Percentiles rank a stretch among this genome's conserved stretches.
Conservation (phyloP, 2,797 vertebrate genomes). For the Heterohyrax brucei region DNA sequence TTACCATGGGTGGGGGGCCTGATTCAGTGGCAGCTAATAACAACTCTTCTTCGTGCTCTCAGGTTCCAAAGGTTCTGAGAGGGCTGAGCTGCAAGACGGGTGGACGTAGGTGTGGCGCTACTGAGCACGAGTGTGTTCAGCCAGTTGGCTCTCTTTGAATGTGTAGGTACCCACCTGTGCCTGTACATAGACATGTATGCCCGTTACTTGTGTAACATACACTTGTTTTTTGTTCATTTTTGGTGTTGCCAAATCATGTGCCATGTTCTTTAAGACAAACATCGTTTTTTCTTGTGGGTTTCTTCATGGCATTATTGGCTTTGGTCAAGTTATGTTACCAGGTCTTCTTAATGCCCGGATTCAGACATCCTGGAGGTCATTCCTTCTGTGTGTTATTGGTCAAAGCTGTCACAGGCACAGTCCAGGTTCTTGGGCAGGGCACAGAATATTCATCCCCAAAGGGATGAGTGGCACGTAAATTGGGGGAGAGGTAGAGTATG, state of each 20-base stretch:
- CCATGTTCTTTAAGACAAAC: too few relatives aligned
- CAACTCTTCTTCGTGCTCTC: not conserved
- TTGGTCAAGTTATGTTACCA: not conserved
- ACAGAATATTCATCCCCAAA: not conserved
- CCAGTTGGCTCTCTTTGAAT: not conserved
- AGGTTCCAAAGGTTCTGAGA: not conserved
- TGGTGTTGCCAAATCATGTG: too few relatives aligned
- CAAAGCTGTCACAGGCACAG: not conserved
- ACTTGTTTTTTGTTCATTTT: too few relatives aligned
- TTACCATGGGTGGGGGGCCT: not conserved
- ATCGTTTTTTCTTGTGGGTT: too few relatives aligned
- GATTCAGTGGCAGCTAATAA: not conserved
- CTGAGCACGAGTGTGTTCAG: not conserved
- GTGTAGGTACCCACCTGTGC: too few relatives aligned
- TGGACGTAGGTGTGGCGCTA: not conserved
- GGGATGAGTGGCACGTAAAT: not conserved
- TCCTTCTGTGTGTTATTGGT: not conserved
- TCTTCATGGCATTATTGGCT: too few relatives aligned
- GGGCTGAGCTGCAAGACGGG: not conserved
- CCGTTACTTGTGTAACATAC: too few relatives aligned
- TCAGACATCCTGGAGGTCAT: not conserved
- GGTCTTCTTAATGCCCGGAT: constrained; percentile 2
- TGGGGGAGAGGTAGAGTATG: not conserved
- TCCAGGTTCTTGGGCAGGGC: not conserved
- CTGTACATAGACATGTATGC: too few relatives aligned